phyloP scores from a whole-genome alignment of 1,140 invertebrate species.

The Drosophila mayri region DNA sequence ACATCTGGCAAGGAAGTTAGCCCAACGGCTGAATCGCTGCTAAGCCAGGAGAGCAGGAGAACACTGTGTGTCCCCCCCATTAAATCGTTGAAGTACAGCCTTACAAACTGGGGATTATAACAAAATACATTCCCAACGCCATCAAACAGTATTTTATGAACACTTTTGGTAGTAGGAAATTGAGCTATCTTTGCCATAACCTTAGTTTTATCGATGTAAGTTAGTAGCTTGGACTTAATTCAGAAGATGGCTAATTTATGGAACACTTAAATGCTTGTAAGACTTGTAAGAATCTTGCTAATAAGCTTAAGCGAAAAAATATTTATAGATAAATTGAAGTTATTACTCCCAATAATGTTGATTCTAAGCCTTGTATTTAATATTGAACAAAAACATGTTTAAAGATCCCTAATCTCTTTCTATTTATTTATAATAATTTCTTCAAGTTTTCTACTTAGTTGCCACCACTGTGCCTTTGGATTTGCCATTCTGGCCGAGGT shows the following conservation, averaged over 20 bases:
- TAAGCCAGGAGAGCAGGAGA: slow-evolving; percentile 38
- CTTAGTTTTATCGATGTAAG: slow-evolving; percentile 1
- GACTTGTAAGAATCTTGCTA: neutral
- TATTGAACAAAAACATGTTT: neutral
- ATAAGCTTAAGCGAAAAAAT: neutral
- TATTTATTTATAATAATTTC: neutral
- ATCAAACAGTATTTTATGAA: slow-evolving; percentile 21
- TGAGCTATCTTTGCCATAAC: slow-evolving; percentile 6
- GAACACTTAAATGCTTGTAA: neutral
- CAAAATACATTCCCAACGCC: slow-evolving; percentile 19
- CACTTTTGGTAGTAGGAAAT: neutral
- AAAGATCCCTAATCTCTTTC: neutral
- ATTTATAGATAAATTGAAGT: neutral
- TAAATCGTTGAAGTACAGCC: slow-evolving; percentile 22
- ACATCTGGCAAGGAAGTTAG: slow-evolving; percentile 68
- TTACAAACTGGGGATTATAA: slow-evolving; percentile 9
- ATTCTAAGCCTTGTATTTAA: neutral
- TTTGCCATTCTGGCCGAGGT: slow-evolving; percentile 24
- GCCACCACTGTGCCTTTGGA: slow-evolving; percentile 23
- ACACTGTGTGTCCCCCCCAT: slow-evolving; percentile 1
- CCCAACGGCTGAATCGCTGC: slow-evolving; percentile 28
- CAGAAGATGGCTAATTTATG: neutral
- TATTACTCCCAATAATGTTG: too few species aligned
- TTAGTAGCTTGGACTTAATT: neutral
- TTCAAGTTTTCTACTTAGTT: neutral